These are phyloP conservation scores for Bradysia coprophila DNA, from an alignment of 1,140 invertebrate genomes.

Conservation along the genomic window DNA sequence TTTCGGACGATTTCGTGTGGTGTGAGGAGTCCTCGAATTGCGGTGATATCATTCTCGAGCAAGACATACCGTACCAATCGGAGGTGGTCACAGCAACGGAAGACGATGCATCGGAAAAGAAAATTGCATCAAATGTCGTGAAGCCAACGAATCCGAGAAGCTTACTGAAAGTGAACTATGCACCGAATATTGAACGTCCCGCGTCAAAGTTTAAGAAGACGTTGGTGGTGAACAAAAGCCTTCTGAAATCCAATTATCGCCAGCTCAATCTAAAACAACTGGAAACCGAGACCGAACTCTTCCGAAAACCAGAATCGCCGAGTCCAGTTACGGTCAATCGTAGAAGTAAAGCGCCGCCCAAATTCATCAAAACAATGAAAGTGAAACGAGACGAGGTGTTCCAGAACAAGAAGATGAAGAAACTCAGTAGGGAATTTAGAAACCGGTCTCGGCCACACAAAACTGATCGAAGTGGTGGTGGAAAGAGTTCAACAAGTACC, in stretches of 20 bases:
- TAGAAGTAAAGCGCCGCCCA: neutral
- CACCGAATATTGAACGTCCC: neutral
- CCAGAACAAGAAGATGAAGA: neutral
- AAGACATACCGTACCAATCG: slow-evolving; percentile 3
- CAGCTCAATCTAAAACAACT: too few species aligned
- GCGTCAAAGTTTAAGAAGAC: neutral
- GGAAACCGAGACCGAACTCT: too few species aligned
- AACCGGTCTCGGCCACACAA: neutral
- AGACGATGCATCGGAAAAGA: neutral
- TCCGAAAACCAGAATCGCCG: too few species aligned
- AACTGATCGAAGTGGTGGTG: neutral
- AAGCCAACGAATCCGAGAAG: neutral
- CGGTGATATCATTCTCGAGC: slow-evolving; percentile 4
- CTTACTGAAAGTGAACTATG: neutral
- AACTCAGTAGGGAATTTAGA: slow-evolving; percentile 1
- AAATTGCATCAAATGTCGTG: too few species aligned
- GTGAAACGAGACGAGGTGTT: neutral
- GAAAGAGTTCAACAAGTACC: neutral
- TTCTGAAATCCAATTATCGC: neutral
- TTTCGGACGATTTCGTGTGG: slow-evolving; percentile 2
- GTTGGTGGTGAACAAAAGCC: neutral
- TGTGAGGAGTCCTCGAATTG: neutral
- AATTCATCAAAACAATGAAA: neutral
- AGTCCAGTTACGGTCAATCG: too few species aligned
- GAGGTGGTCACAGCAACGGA: slow-evolving; percentile 2